Percentiles rank a stretch among this genome's conserved stretches.
phyloP scores from a whole-genome alignment of 2,113 vertebrate species.

The Dendropsophus ebraccatus region DNA sequence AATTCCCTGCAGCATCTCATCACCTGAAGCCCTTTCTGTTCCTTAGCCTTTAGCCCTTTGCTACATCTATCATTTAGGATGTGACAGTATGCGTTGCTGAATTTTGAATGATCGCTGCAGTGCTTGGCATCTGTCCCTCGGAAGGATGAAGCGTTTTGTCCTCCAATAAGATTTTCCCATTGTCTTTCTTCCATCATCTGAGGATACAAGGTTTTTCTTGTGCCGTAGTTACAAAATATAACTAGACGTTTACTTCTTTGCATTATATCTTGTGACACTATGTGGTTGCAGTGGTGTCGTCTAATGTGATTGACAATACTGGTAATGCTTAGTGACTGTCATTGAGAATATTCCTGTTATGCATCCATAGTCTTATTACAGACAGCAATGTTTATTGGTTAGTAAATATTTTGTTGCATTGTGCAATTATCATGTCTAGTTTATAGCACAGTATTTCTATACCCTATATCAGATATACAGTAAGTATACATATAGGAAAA shows the following conservation, averaged over 20 bases:
- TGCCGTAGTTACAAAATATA: not conserved
- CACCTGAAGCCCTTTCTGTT: slow-evolving; percentile 75
- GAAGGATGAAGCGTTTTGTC: slow-evolving; percentile 60
- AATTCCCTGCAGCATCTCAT: slow-evolving; percentile 64
- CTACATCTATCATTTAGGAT: slow-evolving; percentile 80
- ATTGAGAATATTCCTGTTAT: not conserved
- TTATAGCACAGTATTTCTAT: not conserved
- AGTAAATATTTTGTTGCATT: not conserved
- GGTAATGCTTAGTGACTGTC: too few relatives aligned
- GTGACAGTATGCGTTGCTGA: slow-evolving; percentile 77
- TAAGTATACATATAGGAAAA: not conserved
- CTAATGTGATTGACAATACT: not conserved
- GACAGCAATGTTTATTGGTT: not conserved
- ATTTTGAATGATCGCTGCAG: slow-evolving; percentile 69
- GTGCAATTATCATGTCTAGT: not conserved
- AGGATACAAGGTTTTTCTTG: not conserved
- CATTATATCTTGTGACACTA: not conserved
- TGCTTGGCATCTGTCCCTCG: slow-evolving; percentile 70
- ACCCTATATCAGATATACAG: too few relatives aligned
- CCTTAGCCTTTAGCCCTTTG: slow-evolving; percentile 79
- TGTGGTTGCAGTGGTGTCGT: not conserved
- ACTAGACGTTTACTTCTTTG: not conserved
- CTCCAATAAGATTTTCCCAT: slow-evolving; percentile 48
- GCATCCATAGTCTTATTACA: not conserved
- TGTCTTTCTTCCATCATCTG: slow-evolving; percentile 15